phyloP scores from a whole-genome alignment of 2,888 invertebrate genomes.

The Aethes cnicana region DNA sequence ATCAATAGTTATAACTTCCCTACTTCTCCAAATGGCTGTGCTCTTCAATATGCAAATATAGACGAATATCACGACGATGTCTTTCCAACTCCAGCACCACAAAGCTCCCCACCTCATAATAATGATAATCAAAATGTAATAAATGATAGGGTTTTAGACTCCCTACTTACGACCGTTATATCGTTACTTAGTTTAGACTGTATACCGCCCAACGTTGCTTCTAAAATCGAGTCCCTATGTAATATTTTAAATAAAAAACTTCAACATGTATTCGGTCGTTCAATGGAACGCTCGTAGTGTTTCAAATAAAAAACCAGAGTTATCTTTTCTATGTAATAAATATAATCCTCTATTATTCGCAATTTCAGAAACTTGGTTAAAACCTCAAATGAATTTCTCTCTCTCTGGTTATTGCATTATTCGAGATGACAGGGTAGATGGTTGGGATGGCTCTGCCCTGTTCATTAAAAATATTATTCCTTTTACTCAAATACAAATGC shows the following conservation, averaged over 20 bases:
- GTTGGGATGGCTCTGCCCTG: constrained; percentile 33
- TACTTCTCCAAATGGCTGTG: neutral
- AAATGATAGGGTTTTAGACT: neutral
- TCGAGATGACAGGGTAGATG: constrained; percentile 36
- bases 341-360: neutral
- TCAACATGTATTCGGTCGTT: neutral
- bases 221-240: neutral
- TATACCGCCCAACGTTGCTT: neutral
- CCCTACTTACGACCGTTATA: neutral
- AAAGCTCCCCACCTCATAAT: too few relatives aligned
- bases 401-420: constrained; percentile 37
- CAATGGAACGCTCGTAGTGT: neutral
- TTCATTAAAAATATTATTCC: constrained; percentile 19
- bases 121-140: too few relatives aligned
- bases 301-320: neutral
- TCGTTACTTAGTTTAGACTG: neutral
- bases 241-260: neutral
- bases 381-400: too few relatives aligned
- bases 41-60: neutral
- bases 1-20: neutral
- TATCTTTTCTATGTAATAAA: neutral
- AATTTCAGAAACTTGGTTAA: neutral
- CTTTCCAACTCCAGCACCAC: too few relatives aligned
- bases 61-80: too few relatives aligned
- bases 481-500: constrained; percentile 27